A percentile compares a stretch with the other conserved stretches of the same genome.
Evolutionary conservation across 2,797 vertebrate species (phyloP).

Genomic region (Propithecus perrieri): DNA sequence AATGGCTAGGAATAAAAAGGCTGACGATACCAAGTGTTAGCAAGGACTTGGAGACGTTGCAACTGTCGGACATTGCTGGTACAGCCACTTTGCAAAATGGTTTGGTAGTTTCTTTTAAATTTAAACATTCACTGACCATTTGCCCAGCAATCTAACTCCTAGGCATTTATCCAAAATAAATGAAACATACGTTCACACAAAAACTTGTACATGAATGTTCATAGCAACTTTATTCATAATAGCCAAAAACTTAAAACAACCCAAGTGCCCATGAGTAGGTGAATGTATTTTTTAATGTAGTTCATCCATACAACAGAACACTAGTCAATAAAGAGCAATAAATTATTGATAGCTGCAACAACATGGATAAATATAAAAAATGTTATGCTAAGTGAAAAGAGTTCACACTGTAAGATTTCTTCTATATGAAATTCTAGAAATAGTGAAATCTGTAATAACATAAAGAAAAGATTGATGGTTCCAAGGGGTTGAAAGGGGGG

Average conservation of each 20-base stretch:
- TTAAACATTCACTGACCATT: background rate
- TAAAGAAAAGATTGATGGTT: background rate
- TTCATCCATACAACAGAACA: background rate
- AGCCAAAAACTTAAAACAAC: background rate
- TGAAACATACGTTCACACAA: background rate
- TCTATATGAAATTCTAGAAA: background rate
- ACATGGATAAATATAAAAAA: background rate
- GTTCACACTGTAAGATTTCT: background rate
- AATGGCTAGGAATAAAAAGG: slow-evolving; percentile 19
- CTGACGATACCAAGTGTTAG: background rate
- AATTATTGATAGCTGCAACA: background rate
- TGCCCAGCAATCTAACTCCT: background rate
- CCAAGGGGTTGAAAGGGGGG: background rate
- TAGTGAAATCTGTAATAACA: background rate
- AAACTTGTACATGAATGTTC: background rate
- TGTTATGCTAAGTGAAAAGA: background rate
- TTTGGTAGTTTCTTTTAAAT: background rate
- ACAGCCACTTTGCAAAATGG: background rate
- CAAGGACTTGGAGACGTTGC: background rate
- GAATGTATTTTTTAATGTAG: background rate
- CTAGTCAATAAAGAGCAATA: background rate
- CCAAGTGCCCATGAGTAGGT: background rate
- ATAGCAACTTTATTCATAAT: background rate
- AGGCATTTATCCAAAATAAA: background rate
- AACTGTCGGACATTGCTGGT: background rate